Base-by-base conservation (phyloP, 2,797 vertebrate genomes). In the Allobates femoralis region DNA sequence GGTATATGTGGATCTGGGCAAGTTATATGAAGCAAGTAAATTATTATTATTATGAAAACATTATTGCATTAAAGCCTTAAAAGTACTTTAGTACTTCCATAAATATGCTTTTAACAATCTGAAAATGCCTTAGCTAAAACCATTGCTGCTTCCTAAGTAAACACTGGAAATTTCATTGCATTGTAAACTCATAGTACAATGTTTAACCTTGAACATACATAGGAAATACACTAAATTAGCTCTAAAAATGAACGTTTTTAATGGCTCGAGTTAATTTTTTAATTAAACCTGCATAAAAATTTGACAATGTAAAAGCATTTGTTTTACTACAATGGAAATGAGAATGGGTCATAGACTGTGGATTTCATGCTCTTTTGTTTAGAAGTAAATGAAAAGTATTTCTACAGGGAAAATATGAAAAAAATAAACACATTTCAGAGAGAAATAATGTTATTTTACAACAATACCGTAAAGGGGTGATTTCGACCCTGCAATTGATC, bases 21-120 rank as follows among this genome's bases (percentile, higher is more conserved):
- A 58, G 53, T 78, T 78, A 60, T 23, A 78, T n/a, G 55, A 32
- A 15, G n/a, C 30, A 78, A 37, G 76, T 21, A 78, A 78, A 78
- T 78, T 78, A 78, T 78, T 58, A 21, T 77, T 77, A 56, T 78
- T 78, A 78, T 37, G 53, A 21, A 34, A 78, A 78, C 53, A 64
- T 80, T 80, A 50, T 80, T 64, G 34, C 58, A 51, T 80, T 51
- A 64, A 80, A 51, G 60, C 79, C 12, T 66, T 64, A 50, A 46
- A 28, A 66, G 53, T 66, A n/a, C n/a, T 51, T 66, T 66, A 80
- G 79, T 16, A 80, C 58, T 66, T 80, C 46, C 79, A 30, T 66
- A 80, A 80, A 66, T 50, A 51, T 66, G 41, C 37, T 80, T 26
- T 80, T 66, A 80, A 51, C 19, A 58, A 78, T 16, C 53, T 37